These are phyloP conservation scores for Coregonus clupeaformis DNA, from an alignment of 2,113 vertebrate species.

Conservation along the genomic window DNA sequence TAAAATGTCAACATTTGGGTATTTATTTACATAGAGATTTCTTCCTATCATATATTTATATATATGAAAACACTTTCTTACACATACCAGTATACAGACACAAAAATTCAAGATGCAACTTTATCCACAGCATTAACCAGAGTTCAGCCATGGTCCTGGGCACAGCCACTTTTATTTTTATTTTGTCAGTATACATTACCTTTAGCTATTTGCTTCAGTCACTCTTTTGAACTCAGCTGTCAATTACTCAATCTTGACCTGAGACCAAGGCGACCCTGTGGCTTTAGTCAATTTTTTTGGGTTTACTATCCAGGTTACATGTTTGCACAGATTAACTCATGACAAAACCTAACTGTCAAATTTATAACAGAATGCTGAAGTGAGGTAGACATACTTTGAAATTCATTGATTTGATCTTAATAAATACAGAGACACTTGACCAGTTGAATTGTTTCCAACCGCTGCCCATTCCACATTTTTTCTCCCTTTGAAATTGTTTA, in stretches of 20 bases:
- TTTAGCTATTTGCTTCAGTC: constrained; percentile 64
- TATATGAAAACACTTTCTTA: constrained; percentile 64
- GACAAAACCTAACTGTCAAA: constrained; percentile 42
- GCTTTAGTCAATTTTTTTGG: constrained; percentile 49
- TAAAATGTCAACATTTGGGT: constrained; percentile 71
- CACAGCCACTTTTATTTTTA: constrained; percentile 53
- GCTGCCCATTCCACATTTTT: constrained; percentile 60
- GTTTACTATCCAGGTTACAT: constrained; percentile 41
- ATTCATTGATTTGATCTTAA: constrained; percentile 70
- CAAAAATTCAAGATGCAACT: constrained; percentile 63
- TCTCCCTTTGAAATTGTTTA: constrained; percentile 70
- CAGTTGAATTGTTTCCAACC: constrained; percentile 67
- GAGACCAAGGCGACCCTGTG: constrained; percentile 73
- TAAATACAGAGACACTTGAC: constrained; percentile 67
- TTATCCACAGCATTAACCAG: constrained; percentile 53
- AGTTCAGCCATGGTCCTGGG: constrained; percentile 59
- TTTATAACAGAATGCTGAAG: constrained; percentile 61
- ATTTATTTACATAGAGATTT: constrained; percentile 73
- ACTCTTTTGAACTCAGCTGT: constrained; percentile 49
- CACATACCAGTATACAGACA: constrained; percentile 71
- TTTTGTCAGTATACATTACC: constrained; percentile 54
- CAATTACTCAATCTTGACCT: constrained; percentile 68
- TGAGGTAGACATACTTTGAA: constrained; percentile 78
- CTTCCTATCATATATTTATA: constrained; percentile 70
- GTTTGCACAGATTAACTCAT: constrained; percentile 57